These are phyloP conservation scores for Archilochus colubris DNA, from an alignment of 2,113 vertebrate genomes.

Conservation along the genomic window DNA sequence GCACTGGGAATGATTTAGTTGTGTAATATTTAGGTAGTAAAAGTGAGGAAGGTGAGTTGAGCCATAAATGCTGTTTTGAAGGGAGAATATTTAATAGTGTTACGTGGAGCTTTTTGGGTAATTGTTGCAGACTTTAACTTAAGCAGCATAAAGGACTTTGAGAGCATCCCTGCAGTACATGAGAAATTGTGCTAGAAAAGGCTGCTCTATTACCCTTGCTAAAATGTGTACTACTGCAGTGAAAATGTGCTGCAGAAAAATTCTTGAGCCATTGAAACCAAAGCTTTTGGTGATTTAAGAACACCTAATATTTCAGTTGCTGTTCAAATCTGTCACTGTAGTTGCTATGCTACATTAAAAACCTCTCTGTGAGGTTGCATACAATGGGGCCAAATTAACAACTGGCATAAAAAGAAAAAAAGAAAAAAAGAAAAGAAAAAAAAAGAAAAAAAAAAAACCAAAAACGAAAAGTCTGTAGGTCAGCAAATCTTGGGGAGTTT, in stretches of 20 bases:
- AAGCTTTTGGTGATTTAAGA: not conserved
- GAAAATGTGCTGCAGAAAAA: not conserved
- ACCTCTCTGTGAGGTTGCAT: not conserved
- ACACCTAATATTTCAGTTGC: not conserved
- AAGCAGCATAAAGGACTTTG: not conserved
- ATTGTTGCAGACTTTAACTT: not conserved
- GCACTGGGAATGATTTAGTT: not conserved
- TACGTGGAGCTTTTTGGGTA: not conserved
- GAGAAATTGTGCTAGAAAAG: not conserved
- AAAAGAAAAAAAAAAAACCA: too few species aligned
- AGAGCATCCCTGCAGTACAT: not conserved
- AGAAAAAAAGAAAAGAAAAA: too few species aligned
- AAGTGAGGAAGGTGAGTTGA: not conserved
- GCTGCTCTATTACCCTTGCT: not conserved
- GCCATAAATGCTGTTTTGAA: not conserved
- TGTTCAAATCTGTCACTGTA: not conserved
- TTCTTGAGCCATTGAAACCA: not conserved
- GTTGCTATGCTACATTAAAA: not conserved
- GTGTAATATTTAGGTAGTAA: not conserved
- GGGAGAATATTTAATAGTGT: not conserved
- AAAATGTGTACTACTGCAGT: not conserved
- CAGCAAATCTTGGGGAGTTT: not conserved
- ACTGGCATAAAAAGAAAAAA: not conserved
- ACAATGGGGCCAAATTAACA: not conserved
- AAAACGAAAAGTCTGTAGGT: not conserved